Percentiles rank a stretch among this genome's conserved stretches.
These are phyloP conservation scores for Zonitis immaculata DNA, from an alignment of 2,888 invertebrate species.

Conservation along the genomic window DNA sequence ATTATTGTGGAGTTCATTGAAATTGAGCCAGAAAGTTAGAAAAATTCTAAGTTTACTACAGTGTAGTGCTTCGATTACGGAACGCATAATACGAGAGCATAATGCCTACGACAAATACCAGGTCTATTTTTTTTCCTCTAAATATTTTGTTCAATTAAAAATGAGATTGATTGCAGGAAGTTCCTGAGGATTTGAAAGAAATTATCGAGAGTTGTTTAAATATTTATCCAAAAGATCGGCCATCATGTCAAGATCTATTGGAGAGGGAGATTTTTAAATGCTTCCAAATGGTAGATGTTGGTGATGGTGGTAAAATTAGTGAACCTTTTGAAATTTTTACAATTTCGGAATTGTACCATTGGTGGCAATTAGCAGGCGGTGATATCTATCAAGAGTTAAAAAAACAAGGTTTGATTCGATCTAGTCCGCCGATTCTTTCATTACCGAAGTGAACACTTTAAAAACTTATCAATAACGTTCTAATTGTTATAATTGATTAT, in stretches of 20 bases:
- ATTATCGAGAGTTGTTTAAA: constrained; percentile 69
- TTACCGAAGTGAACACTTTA: constrained; percentile 67
- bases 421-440: constrained; percentile 75
- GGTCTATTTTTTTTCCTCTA: constrained; percentile 44
- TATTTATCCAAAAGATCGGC: constrained; percentile 60
- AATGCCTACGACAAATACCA: constrained; percentile 62
- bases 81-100: constrained; percentile 75
- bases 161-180: constrained; percentile 46
- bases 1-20: constrained; percentile 68
- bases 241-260: constrained; percentile 59
- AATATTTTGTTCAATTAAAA: background rate
- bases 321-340: constrained; percentile 46
- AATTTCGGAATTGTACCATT: constrained; percentile 81
- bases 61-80: constrained; percentile 54
- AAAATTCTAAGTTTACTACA: constrained; percentile 72
- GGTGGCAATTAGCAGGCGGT: constrained; percentile 95
- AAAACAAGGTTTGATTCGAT: constrained; percentile 84
- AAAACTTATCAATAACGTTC: no score
- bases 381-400: constrained; percentile 87
- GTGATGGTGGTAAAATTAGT: constrained; percentile 39
- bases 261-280: constrained; percentile 53
- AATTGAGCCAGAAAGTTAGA: constrained; percentile 68
- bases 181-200: constrained; percentile 56
- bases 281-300: constrained; percentile 21
- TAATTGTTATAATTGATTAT: constrained; percentile 7